These are phyloP conservation scores for Morus bassanus DNA, from an alignment of 2,797 vertebrate genomes.

Conservation along the genomic window DNA sequence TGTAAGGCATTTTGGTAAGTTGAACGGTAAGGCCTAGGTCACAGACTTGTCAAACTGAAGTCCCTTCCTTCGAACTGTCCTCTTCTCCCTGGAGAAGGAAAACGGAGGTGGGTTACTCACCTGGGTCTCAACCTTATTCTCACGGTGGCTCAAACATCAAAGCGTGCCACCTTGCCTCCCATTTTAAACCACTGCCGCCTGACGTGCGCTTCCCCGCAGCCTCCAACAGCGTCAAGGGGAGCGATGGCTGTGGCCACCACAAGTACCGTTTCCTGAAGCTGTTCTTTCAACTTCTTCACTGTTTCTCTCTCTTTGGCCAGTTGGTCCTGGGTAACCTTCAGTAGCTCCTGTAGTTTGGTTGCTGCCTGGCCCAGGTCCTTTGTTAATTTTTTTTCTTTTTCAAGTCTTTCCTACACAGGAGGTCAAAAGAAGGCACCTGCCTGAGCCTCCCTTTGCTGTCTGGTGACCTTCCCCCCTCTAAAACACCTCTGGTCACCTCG, in stretches of 20 bases:
- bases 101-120: neutral
- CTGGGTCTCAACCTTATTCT: neutral
- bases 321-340: slow-evolving; percentile 88
- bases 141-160: neutral
- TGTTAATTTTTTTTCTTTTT: slow-evolving; percentile 92
- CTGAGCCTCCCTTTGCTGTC: neutral
- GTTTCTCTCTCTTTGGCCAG: slow-evolving; percentile 86
- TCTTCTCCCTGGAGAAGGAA: slow-evolving; percentile 80
- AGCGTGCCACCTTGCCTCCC: neutral
- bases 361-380: slow-evolving; percentile 89
- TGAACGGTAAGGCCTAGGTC: slow-evolving; percentile 72
- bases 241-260: neutral
- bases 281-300: slow-evolving; percentile 83
- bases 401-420: slow-evolving; percentile 84
- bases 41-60: slow-evolving; percentile 85
- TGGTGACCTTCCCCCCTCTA: neutral
- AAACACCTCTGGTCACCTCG: accelerated
- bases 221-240: neutral
- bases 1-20: slow-evolving; percentile 95
- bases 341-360: slow-evolving; percentile 88
- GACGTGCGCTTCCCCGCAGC: accelerated
- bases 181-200: neutral
- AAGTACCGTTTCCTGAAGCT: slow-evolving; percentile 80
- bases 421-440: neutral
- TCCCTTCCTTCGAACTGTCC: slow-evolving; percentile 85